Base-by-base conservation (phyloP, 2,888 invertebrate genomes). In the Euplexia lucipara region DNA sequence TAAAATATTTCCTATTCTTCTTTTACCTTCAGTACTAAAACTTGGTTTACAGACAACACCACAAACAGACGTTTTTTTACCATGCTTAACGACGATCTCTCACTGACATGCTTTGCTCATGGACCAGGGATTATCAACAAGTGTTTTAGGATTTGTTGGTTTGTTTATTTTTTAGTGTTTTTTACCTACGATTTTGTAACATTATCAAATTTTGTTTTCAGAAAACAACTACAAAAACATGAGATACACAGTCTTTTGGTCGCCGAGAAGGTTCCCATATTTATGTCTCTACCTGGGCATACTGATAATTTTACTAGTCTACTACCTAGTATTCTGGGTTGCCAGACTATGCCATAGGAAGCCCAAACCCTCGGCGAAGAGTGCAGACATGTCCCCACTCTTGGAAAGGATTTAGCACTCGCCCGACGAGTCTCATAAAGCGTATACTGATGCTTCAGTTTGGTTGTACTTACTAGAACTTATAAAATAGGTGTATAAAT, bases 221-320 rank as follows among this genome's bases (percentile, higher is more conserved):
- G 97, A 97, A 87, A 94, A 94, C 75, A 90, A 91, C 86, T 95
- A 95, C 70, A 95, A 95, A 75, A 90, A 92, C 35, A 80, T 97
- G 78, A 95, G 95, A 56, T 98, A 97, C 89, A 96, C 97, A n/a
- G 96, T 98, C 37, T 94, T 98, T 62, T 98, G 98, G 98, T 96
- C 97, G 39, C 97, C 98, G 53, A 94, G 95, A 70, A 95, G 98
- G 83, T 97, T 98, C 85, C 92, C 95, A 0, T 96, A 96, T 82
- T 91, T 98, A 20, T 90, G 87, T 57, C 84, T 95, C 51, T 97
- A 97, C 79, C 74, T 95, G 54, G 83, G 88, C 4, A 82, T 96
- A 42, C 77, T 89, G 9, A 35, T 82, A 3, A 56, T 84, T 3
- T 42, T 83, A 0, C 14, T 78, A 7, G 2, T 82, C 0, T 90